Percentiles rank a stretch among this genome's conserved stretches.
Evolutionary conservation across 2,797 vertebrate species (phyloP).

Genomic region (Spatula clypeata): DNA sequence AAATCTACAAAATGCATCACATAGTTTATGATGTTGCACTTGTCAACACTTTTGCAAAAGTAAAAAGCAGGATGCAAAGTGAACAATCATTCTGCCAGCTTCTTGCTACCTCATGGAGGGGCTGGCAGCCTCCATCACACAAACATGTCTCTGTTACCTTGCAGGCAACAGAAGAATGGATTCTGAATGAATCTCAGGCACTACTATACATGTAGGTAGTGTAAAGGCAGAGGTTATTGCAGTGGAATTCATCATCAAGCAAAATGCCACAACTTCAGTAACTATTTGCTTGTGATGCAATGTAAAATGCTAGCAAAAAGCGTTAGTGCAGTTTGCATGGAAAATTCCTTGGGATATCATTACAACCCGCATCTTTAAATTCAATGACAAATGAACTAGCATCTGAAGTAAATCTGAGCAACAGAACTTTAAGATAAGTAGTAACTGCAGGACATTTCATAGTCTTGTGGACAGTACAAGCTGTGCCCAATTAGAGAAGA

Average conservation of each 20-base stretch:
- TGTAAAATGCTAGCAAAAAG: background rate
- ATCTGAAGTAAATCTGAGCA: background rate
- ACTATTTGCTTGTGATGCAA: background rate
- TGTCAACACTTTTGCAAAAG: background rate
- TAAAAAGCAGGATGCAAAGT: rapidly evolving
- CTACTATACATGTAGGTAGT: background rate
- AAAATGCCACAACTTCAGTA: background rate
- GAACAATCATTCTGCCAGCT: background rate
- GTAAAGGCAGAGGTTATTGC: background rate
- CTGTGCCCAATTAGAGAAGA: background rate
- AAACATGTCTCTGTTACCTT: background rate
- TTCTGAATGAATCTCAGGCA: background rate
- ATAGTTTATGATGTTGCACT: rapidly evolving
- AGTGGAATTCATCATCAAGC: background rate
- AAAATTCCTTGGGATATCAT: background rate
- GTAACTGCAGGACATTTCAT: background rate
- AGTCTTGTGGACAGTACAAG: background rate
- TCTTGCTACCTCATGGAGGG: background rate
- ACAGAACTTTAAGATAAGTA: background rate
- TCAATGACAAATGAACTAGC: background rate
- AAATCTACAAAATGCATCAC: background rate
- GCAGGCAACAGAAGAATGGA: background rate
- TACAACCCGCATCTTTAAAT: background rate
- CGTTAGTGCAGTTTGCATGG: rapidly evolving
- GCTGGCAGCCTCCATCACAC: background rate